Evolutionary conservation across 2,888 invertebrate genomes (phyloP).

Genomic region (Matsumyia berberina): DNA sequence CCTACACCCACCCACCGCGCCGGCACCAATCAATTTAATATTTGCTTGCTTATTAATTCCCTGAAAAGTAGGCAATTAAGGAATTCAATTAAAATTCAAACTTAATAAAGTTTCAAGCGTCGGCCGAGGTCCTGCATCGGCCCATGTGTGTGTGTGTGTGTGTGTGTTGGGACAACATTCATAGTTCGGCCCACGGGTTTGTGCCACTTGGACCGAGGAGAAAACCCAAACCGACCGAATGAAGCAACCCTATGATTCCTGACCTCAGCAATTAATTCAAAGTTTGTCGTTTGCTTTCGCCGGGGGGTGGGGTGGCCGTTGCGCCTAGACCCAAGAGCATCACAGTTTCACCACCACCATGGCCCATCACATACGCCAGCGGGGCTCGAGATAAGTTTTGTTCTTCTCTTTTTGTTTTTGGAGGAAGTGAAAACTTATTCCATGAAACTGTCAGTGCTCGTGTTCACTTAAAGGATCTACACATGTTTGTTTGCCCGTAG

Average conservation of each 20-base stretch:
- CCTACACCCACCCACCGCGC: neutral
- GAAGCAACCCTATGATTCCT: slow-evolving; percentile 55
- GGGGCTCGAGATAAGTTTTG: slow-evolving; percentile 44
- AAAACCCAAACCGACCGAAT: slow-evolving; percentile 49
- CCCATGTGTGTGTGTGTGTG: slow-evolving; percentile 14
- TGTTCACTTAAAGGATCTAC: slow-evolving; percentile 55
- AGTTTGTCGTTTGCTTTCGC: slow-evolving; percentile 68
- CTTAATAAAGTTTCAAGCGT: slow-evolving; percentile 61
- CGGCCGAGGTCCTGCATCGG: neutral
- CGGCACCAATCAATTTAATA: slow-evolving; percentile 55
- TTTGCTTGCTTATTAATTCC: slow-evolving; percentile 61
- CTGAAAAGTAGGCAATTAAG: slow-evolving; percentile 64
- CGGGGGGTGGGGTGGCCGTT: slow-evolving; percentile 6
- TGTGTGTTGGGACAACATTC: slow-evolving; percentile 1
- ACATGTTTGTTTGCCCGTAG: slow-evolving; percentile 63
- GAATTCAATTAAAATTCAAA: slow-evolving; percentile 76
- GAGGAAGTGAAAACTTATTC: slow-evolving; percentile 62
- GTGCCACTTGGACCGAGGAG: slow-evolving; percentile 32
- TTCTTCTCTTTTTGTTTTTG: slow-evolving; percentile 31
- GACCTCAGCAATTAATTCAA: slow-evolving; percentile 76
- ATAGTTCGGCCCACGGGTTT: slow-evolving; percentile 43
- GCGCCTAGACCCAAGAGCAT: slow-evolving; percentile 2
- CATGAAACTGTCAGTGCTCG: slow-evolving; percentile 54
- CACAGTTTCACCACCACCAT: slow-evolving; percentile 43
- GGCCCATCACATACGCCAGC: slow-evolving; percentile 15